Percentiles rank a stretch among this genome's conserved stretches.
Evolutionary conservation across 1,140 invertebrate genomes (phyloP).

Genomic region (Drosophila sp.): DNA sequence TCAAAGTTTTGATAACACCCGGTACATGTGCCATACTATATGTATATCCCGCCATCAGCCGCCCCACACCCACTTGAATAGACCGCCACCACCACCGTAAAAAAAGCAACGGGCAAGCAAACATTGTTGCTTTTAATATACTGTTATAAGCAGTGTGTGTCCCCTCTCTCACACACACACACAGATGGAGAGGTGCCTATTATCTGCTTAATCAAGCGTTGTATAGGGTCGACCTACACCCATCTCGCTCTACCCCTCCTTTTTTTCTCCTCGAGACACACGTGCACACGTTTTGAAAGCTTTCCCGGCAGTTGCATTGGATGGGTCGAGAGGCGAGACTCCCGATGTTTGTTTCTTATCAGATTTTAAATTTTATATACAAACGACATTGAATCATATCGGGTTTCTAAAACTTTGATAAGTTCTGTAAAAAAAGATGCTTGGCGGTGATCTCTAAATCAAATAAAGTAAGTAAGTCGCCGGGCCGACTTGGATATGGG

Average conservation of each 20-base stretch:
- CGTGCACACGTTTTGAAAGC: constrained; percentile 49
- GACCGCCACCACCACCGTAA: not conserved
- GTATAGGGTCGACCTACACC: not conserved
- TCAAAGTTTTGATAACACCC: constrained; percentile 76
- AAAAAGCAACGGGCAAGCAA: constrained; percentile 44
- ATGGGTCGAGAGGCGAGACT: constrained; percentile 21
- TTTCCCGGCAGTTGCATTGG: constrained; percentile 15
- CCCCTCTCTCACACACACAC: not conserved
- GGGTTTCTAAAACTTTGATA: constrained; percentile 32
- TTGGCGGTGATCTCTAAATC: too few species aligned
- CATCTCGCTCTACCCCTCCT: not conserved
- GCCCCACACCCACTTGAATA: not conserved
- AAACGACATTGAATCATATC: constrained; percentile 66
- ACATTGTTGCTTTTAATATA: constrained; percentile 75
- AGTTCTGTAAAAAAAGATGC: constrained; percentile 1
- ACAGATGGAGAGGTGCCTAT: not conserved
- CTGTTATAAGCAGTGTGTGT: constrained; percentile 47
- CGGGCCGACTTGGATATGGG: too few species aligned
- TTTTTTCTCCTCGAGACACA: constrained; percentile 8
- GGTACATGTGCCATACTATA: constrained; percentile 36
- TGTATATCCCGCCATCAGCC: not conserved
- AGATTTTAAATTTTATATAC: constrained; percentile 65
- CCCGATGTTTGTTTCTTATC: constrained; percentile 60
- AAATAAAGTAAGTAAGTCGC: too few species aligned
- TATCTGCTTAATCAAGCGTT: constrained; percentile 24